A percentile compares a stretch with the other conserved stretches of the same genome.
phyloP scores from a whole-genome alignment of 2,888 invertebrate genomes.

The Mycalesis mineus region DNA sequence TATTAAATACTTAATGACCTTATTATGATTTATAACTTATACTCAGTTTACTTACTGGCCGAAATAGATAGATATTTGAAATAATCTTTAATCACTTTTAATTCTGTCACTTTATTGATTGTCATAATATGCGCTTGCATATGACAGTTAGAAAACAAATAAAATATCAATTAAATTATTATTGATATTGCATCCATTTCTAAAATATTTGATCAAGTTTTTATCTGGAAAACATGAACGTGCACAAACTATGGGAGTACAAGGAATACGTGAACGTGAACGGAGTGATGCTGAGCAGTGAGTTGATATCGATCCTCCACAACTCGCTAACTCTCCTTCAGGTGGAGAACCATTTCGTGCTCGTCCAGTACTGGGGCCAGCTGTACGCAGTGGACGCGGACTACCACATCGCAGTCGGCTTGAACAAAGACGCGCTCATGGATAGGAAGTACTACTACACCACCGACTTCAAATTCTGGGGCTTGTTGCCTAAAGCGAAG shows the following conservation, averaged over 20 bases:
- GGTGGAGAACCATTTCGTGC: slow-evolving; percentile 89
- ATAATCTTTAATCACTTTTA: no score
- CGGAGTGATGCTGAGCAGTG: slow-evolving; percentile 84
- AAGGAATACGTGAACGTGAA: slow-evolving; percentile 70
- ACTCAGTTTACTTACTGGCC: no score
- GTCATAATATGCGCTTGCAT: no score
- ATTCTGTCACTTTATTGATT: no score
- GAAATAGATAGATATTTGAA: no score
- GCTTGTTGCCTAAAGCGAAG: slow-evolving; percentile 63
- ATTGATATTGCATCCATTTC: no score
- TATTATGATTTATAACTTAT: no score
- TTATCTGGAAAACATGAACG: slow-evolving; percentile 45
- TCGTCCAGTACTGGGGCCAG: slow-evolving; percentile 92
- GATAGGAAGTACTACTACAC: slow-evolving; percentile 89
- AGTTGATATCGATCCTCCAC: slow-evolving; percentile 84
- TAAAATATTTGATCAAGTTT: no score
- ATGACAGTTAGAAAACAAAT: no score
- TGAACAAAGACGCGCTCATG: slow-evolving; percentile 84
- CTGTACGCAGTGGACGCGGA: slow-evolving; percentile 86
- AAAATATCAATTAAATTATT: no score
- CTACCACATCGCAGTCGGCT: slow-evolving; percentile 91
- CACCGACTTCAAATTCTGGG: slow-evolving; percentile 84
- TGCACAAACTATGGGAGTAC: slow-evolving; percentile 71
- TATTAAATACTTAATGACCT: no score
- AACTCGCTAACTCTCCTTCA: slow-evolving; percentile 88